Evolutionary conservation across 2,113 vertebrate species (phyloP), one percentile per base, ranked within the genome.

Genomic region (Microcebus griseorufus): DNA sequence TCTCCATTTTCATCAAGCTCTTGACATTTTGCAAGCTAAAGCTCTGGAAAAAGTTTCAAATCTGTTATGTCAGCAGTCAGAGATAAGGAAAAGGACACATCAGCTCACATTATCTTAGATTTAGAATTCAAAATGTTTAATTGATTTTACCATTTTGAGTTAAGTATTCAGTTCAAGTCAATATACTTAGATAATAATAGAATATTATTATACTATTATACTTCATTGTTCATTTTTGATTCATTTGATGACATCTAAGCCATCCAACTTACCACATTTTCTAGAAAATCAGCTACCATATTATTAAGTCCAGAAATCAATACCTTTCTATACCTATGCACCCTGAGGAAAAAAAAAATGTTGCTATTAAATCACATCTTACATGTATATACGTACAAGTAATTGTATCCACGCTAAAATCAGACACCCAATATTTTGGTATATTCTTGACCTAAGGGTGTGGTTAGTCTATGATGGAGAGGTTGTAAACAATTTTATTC

Each of bases 11-110:
- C 70, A 3, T 55, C 53, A 65, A 80, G 37, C 42, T 86, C 64
- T 58, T 87, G 67, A 79, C 25, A 83, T 94, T 94, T 80, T 88
- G 39, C 45, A 94, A 97, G 78, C 70, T 93, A 65, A 69, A 78
- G 22, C 78, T 93, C 62, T 85, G 55, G 60, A 75, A 83, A 85
- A 84, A 10, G 51, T 51, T 87, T 90, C 48, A 72, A 90, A 75
- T 80, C 34, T 53, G 51, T 32, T 86, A 65, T 34, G 55, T 81
- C 60, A 80, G n/a, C 8, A 51, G 53, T 91, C 37, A 89, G 12
- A 73, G 17, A 25, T 27, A 39, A 11, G 64, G 9, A 6, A 67
- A 94, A 69, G 16, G 17, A 23, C 13, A 70, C 29, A 78, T 60
- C 79, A 51, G 62, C 25, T 69, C 42, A 81, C 32, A 65, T 78